Percentiles rank a stretch among this genome's conserved stretches.
These are phyloP conservation scores for Cavia porcellus DNA, from an alignment of 2,113 vertebrate species.

Conservation along the genomic window DNA sequence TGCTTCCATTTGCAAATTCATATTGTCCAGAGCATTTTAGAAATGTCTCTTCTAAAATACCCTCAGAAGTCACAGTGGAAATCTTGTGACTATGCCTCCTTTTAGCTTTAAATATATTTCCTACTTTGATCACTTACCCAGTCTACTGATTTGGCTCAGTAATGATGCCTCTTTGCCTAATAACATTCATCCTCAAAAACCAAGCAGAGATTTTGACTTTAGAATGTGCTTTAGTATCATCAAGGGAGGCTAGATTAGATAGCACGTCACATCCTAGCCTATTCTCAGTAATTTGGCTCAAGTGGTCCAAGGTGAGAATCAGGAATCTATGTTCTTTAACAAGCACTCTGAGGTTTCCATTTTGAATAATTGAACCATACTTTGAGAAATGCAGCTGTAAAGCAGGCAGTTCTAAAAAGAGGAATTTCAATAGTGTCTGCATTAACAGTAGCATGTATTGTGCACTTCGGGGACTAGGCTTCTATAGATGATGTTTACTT, in stretches of 20 bases:
- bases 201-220: neutral
- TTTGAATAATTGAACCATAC: slow-evolving; percentile 3
- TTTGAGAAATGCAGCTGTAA: slow-evolving; percentile 1
- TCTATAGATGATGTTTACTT: neutral
- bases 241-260: neutral
- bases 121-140: neutral
- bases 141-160: neutral
- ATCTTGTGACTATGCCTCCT: neutral
- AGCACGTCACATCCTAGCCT: neutral
- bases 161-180: neutral
- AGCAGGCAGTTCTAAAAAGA: neutral
- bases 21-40: neutral
- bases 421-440: neutral
- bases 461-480: neutral
- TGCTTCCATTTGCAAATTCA: neutral
- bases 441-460: neutral
- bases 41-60: slow-evolving; percentile 24
- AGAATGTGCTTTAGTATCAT: neutral
- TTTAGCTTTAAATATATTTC: neutral
- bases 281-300: neutral
- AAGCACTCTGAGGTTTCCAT: neutral
- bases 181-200: neutral
- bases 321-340: neutral
- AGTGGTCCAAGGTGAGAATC: neutral
- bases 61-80: neutral